Base-by-base conservation (phyloP, 2,888 invertebrate genomes). In the Thereva nobilitata region DNA sequence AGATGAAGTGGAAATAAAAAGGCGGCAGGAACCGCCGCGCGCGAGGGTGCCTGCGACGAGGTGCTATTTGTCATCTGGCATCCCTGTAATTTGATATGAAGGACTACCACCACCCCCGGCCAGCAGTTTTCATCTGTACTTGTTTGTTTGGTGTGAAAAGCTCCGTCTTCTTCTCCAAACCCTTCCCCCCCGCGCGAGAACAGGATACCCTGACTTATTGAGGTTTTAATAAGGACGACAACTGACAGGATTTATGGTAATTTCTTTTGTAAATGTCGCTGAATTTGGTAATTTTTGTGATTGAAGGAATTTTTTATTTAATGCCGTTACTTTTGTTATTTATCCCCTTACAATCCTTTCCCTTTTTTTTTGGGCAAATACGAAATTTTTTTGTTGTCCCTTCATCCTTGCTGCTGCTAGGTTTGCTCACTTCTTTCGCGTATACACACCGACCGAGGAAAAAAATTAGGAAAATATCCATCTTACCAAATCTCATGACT, bases 31-130 rank as follows among this genome's bases (percentile, higher is more conserved):
- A 61, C 10, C 40, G 35, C 10, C 40, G 35, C 23, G 23, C 23
- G 23, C 23, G 1, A 40, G 61, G 63, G 66, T 63, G 64, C 57
- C 55, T 61, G 52, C 63, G 56, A 63, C 66, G 68, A 68, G 63
- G 63, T 66, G 57, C 56, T 56, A 68, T 68, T 68, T 68, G 68
- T 66, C 68, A 68, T 61, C 66, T 56, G 44, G 57, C 56, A 66
- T 66, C 57, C 53, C 63, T 54, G 68, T 64, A 68, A 68, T 68
- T 61, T 68, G 68, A 66, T 66, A 61, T 54, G 66, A 64, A 61
- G 61, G 66, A 61, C 47, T 61, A 41, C 40, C n/a, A n/a, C n/a
- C n/a, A n/a, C n/a, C n/a, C 23, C 23, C 23, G 2, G 23, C 23
- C 2, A 23, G 50, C 52, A 49, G 44, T 68, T 68, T 64, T 66